phyloP scores from a whole-genome alignment of 2,113 vertebrate genomes.

The Recurvirostra avosetta region DNA sequence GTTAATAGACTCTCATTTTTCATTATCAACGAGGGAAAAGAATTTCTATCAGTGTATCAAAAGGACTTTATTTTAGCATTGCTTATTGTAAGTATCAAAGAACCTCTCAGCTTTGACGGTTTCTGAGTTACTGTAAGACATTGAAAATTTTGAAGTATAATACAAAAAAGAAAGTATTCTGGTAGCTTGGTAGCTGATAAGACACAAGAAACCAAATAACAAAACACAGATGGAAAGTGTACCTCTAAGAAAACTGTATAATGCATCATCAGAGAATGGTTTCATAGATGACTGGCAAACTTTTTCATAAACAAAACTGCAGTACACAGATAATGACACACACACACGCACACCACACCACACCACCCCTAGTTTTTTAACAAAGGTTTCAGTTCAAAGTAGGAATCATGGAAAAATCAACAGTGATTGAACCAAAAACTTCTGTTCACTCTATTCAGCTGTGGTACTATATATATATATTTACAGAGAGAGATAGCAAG shows the following conservation, averaged over 20 bases:
- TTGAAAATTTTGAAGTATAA: not conserved
- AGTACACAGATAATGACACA: not conserved
- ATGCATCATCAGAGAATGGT: not conserved
- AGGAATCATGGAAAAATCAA: not conserved
- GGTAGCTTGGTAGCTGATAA: not conserved
- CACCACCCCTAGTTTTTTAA: not conserved
- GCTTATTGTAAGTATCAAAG: not conserved
- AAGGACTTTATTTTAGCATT: not conserved
- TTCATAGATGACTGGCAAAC: not conserved
- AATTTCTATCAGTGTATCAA: constrained; percentile 17
- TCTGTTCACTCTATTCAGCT: not conserved
- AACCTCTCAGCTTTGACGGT: not conserved
- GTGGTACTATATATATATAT: not conserved
- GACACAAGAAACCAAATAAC: not conserved
- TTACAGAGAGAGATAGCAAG: not conserved
- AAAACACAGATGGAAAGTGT: not conserved
- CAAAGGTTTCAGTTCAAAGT: not conserved
- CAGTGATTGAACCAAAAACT: not conserved
- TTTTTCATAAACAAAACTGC: not conserved
- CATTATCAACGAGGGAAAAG: not conserved
- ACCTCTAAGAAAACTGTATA: not conserved
- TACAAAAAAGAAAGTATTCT: not conserved
- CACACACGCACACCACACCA: too few species aligned
- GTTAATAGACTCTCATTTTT: constrained; percentile 56
- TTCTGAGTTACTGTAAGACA: not conserved